Base-by-base conservation (phyloP, 2,888 invertebrate genomes). In the Trachelus iudaicus region DNA sequence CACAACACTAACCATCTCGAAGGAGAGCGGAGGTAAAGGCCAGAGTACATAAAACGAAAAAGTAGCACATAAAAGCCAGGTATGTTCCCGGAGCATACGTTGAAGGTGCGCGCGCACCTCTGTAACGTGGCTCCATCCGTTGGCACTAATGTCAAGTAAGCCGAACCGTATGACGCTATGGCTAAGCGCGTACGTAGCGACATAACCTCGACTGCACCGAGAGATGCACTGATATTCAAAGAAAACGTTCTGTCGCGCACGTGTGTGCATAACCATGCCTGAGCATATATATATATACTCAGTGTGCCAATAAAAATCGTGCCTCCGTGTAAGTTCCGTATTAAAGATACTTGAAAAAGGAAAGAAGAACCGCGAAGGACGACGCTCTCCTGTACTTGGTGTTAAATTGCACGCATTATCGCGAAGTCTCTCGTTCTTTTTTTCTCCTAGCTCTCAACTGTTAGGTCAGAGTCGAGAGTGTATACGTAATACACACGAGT, bases 121-220 rank as follows among this genome's bases (percentile, higher is more conserved):
- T 15, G 34, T 31, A 73, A 73, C 34, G 73, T 71, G n/a, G 78
- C 80, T 34, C 79, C 73, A 69, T 79, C 73, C 69, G 74, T 74
- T 76, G 76, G 77, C 77, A 76, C 76, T 77, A 79, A 81, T 77
- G 81, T 81, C 82, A 77, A 76, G 82, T 81, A 78, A 77, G 79
- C 79, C 68, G 79, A 79, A 80, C 79, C 79, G 76, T 77, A 77
- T 78, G 75, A 80, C 80, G 79, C 79, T 76, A 80, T 56, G 69
- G 80, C 76, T 77, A 77, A 15, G 40, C 40, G 40, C 40, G 15
- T 40, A 78, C 76, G 78, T 78, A 79, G 75, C 79, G 76, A 80
- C 79, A 81, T 81, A 82, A 82, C 79, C 79, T 77, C 79, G 75
- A 31, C 35, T 40, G 71, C 75, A 35, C 56, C 23, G 73, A 56